phyloP scores from a whole-genome alignment of 2,797 vertebrate species.

The Sus cebifrons region DNA sequence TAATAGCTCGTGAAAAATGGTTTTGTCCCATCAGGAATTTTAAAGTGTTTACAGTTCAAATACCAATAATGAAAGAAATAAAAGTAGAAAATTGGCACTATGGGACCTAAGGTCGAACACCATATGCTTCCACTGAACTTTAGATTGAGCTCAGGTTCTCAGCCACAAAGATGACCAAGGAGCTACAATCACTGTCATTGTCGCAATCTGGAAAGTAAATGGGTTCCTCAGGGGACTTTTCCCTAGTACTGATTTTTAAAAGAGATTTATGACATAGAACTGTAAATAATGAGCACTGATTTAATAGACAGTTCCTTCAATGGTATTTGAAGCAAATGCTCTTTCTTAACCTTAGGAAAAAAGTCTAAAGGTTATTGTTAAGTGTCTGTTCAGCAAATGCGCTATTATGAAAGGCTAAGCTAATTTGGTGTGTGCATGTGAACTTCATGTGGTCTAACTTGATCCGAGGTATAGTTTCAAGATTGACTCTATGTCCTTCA shows the following conservation, averaged over 20 bases:
- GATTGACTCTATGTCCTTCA: background rate
- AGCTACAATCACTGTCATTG: background rate
- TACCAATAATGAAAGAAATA: background rate
- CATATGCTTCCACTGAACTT: background rate
- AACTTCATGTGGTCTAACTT: background rate
- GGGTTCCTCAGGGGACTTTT: background rate
- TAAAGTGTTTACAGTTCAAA: background rate
- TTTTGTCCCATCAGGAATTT: slow-evolving; percentile 38
- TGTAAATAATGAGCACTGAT: slow-evolving; percentile 29
- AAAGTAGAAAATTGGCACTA: background rate
- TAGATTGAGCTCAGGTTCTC: background rate
- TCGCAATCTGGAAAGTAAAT: slow-evolving; percentile 16
- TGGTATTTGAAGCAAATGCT: slow-evolving; percentile 30
- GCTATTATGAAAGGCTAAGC: background rate
- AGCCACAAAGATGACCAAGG: background rate
- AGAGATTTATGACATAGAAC: background rate
- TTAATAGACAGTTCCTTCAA: slow-evolving; percentile 23
- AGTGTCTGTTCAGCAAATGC: slow-evolving; percentile 23
- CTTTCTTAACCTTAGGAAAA: background rate
- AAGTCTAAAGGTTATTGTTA: slow-evolving; percentile 15
- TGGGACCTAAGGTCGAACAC: background rate
- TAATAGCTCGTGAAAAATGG: slow-evolving; percentile 14
- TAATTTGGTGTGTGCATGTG: background rate
- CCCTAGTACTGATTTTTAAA: slow-evolving; percentile 45
- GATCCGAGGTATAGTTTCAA: background rate